Base-by-base conservation (phyloP, 2,797 vertebrate genomes). In the Leuciscus waleckii region DNA sequence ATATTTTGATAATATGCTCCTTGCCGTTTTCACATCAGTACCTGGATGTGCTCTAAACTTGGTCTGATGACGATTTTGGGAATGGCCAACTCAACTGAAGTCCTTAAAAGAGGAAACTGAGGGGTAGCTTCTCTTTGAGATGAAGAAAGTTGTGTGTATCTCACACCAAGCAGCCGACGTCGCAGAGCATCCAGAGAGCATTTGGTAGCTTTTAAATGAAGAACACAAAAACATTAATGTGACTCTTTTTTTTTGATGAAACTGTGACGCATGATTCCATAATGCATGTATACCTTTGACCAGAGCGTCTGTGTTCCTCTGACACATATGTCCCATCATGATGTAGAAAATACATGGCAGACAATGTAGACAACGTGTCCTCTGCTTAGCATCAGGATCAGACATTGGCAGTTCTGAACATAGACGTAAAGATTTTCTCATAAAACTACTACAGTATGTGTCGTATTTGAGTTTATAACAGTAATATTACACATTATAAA, bases 31-130 rank as follows among this genome's bases (percentile, higher is more conserved):
- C 61, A 67, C n/a, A 21, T 54, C 61, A 51, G 88, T 92, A 97
- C 96, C 95, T 97, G 96, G 41, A 97, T 95, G 61, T 96, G 93
- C 46, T 96, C 95, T 75, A 97, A 91, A 75, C 93, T 96, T 85
- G 96, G 96, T 82, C 87, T 93, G 88, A 97, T 91, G 81, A 95
- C 88, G 69, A 97, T 93, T 91, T 93, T 95, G 84, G 96, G 96
- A 90, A 96, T 95, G 88, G 95, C 88, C 61, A 97, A 92, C 43
- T 96, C 93, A 88, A 96, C 90, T 86, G 95, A 93, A 85, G 95
- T 87, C 90, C 89, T 94, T 85, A 97, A 94, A 75, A 97, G 92
- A 83, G 96, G 95, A 87, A 89, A 68, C 79, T 89, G 65, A 7
- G 37, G 51, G 32, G 63, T 81, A 0, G 67, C 83, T 69, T 54